Conservation (phyloP, 2,797 vertebrate genomes). For the Oceanodroma leucorhoa region DNA sequence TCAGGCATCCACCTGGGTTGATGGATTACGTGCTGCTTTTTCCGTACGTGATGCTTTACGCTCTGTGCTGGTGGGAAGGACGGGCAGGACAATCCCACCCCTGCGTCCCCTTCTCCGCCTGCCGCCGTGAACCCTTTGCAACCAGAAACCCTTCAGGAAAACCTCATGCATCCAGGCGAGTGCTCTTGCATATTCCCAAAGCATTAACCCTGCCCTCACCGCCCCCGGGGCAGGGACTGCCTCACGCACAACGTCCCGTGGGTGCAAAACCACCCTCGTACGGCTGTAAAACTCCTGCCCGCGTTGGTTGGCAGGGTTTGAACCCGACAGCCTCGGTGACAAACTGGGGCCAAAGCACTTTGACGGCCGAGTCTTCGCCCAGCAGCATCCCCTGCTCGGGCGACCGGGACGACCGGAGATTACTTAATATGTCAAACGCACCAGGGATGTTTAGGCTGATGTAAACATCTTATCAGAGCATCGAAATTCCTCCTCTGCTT, state of each 20-base stretch:
- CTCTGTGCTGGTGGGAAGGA: not conserved
- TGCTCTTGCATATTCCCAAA: not conserved
- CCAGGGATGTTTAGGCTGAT: conserved; percentile 68
- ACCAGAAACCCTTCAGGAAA: not conserved
- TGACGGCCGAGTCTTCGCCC: not conserved
- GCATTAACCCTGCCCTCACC: not conserved
- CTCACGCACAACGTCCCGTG: not conserved
- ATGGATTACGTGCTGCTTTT: not conserved
- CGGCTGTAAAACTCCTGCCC: not conserved
- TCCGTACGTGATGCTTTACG: not conserved
- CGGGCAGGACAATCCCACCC: not conserved
- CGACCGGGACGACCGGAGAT: conserved; percentile 6
- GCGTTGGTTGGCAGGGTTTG: not conserved
- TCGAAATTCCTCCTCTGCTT: conserved; percentile 64
- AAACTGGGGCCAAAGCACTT: not conserved
- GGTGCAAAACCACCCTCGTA: not conserved
- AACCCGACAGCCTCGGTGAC: accelerated
- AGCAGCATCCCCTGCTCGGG: not conserved
- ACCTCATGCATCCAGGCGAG: not conserved
- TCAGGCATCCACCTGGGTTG: not conserved
- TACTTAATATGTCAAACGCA: conserved; percentile 53
- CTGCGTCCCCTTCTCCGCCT: not conserved
- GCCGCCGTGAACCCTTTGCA: not conserved
- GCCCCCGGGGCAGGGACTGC: not conserved
- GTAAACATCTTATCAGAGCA: conserved; percentile 76